A percentile compares a stretch with the other conserved stretches of the same genome.
Evolutionary conservation across 2,888 invertebrate species (phyloP).

Genomic region (Scelioninae gen. 2): DNA sequence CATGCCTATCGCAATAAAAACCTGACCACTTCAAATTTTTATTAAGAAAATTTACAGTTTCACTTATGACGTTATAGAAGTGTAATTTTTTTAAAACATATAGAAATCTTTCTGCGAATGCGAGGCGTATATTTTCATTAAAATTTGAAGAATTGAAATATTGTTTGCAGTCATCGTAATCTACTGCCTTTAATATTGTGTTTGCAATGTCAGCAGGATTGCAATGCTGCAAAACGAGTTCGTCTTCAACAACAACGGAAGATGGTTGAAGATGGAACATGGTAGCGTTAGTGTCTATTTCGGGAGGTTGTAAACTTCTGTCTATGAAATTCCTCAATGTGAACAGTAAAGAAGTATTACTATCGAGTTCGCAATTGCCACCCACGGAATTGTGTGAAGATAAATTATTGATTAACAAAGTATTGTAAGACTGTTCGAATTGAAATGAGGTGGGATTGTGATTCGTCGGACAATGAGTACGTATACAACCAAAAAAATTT

Average conservation of each 20-base stretch:
- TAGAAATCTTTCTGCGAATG: neutral
- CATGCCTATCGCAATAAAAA: constrained; percentile 1
- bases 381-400: neutral
- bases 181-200: neutral
- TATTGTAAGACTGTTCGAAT: neutral
- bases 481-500: constrained; percentile 3
- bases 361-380: constrained; percentile 1
- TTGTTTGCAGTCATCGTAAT: neutral
- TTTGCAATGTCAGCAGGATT: neutral
- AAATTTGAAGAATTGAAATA: neutral
- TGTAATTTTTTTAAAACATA: neutral
- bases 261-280: no score
- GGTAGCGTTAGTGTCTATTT: no score
- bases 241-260: no score
- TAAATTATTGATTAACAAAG: neutral
- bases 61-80: neutral
- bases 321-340: no score
- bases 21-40: neutral
- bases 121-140: neutral
- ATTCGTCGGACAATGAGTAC: neutral
- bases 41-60: neutral
- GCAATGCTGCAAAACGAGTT: neutral
- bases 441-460: neutral
- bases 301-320: no score
- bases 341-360: neutral